Evolutionary conservation across 2,888 invertebrate species (phyloP).

Genomic region (Drosophila diplacantha): DNA sequence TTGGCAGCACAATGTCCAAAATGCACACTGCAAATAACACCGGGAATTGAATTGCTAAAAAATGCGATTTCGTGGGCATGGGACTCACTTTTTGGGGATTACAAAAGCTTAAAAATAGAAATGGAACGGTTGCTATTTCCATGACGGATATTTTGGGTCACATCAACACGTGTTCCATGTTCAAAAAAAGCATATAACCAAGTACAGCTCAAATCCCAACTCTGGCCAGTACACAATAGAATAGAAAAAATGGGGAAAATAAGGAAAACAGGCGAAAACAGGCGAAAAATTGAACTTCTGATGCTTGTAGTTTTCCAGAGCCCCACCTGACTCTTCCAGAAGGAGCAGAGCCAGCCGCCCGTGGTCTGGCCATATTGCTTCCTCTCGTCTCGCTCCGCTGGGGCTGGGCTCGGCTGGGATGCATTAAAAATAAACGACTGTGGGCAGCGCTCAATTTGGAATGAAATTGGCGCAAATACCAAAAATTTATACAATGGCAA

Average conservation of each 20-base stretch:
- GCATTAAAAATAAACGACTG: conserved; percentile 72
- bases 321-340: conserved; percentile 7
- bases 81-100: no score
- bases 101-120: conserved; percentile 1
- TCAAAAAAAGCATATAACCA: conserved; percentile 14
- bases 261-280: conserved; percentile 1
- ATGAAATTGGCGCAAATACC: conserved; percentile 72
- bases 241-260: conserved; percentile 5
- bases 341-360: not conserved
- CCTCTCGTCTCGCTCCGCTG: conserved; percentile 24
- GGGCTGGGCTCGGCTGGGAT: conserved; percentile 42
- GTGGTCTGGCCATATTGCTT: conserved; percentile 50
- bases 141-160: conserved; percentile 5
- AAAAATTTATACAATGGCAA: conserved; percentile 68
- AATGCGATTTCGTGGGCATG: conserved; percentile 3
- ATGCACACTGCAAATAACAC: conserved; percentile 59
- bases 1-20: conserved; percentile 65
- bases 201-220: conserved; percentile 13
- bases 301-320: conserved; percentile 13
- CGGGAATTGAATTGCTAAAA: conserved; percentile 36
- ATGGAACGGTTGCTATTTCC: not conserved
- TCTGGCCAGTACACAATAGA: conserved; percentile 11
- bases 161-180: conserved; percentile 22
- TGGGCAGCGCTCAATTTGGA: conserved; percentile 70
- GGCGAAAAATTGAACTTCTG: conserved; percentile 29